Base-by-base conservation (phyloP, 2,113 vertebrate species). In the Corythaixoides concolor region DNA sequence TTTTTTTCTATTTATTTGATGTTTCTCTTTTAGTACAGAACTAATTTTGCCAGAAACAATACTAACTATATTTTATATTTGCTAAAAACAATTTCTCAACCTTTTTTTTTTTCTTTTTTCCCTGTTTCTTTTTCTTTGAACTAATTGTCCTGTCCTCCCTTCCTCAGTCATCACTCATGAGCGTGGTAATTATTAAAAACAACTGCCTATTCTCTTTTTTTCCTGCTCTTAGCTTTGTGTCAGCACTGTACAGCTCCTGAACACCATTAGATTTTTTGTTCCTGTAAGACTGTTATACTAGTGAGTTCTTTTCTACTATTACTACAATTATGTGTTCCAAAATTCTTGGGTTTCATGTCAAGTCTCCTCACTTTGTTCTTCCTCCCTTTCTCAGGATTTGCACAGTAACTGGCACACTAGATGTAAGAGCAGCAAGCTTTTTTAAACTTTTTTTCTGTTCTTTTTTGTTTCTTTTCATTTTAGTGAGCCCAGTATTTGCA, bases 151-250 rank as follows among this genome's bases (percentile, higher is more conserved):
- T 98, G 97, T 98, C 98, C 95, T 98, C 98, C 98, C 96, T 98
- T 98, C 98, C 98, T 98, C 99, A 99, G 99, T 98, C 99, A 98
- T 99, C 98, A 98, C 98, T 98, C 98, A 99, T 99, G 99, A 99
- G 98, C 98, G 98, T 98, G 99, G 99, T 99, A 99, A 99, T 99
- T 99, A 99, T 99, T 96, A 97, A 98, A 98, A 98, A 77, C 19
- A 73, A 81, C 80, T 96, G 81, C 72, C 89, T 97, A 95, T 91
- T 95, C 63, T 90, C 98, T 98, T 96, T 97, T 96, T 95, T 98
- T 98, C 95, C 96, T 96, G 97, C 97, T 97, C 98, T 98, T 97
- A 92, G 84, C 97, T 98, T 98, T 97, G 98, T 99, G 97, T 99
- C 98, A 98, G 98, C 97, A 98, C 97, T 98, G 98, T 98, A 96